Conservation (phyloP, 2,888 invertebrate species). For the Suillia variegata region DNA sequence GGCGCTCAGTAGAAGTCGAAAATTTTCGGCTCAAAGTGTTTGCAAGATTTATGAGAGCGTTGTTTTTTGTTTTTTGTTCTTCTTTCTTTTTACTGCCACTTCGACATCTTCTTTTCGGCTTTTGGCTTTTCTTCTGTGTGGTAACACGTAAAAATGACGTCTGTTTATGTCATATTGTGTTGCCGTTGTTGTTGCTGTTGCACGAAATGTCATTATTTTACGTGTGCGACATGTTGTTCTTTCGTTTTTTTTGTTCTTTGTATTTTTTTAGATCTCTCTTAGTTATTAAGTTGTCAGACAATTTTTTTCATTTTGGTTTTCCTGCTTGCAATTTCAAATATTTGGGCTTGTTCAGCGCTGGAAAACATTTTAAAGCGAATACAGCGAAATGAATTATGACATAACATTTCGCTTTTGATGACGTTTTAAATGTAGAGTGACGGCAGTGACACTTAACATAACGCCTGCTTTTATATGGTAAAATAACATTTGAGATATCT, state of each 20-base stretch:
- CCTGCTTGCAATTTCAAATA: constrained; percentile 8
- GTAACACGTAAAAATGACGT: constrained; percentile 12
- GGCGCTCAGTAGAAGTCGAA: not conserved
- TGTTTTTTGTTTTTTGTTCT: too few species aligned
- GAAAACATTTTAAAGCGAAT: too few species aligned
- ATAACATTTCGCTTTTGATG: constrained; percentile 24
- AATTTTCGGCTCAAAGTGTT: constrained; percentile 1
- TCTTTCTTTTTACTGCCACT: not conserved
- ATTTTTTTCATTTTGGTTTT: not conserved
- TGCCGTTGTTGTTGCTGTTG: constrained; percentile 14
- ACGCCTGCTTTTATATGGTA: constrained; percentile 4
- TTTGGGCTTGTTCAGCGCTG: too few species aligned
- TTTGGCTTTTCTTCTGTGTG: not conserved
- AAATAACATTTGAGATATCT: not conserved
- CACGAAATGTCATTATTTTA: constrained; percentile 27
- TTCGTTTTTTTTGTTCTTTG: not conserved
- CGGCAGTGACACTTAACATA: constrained; percentile 20
- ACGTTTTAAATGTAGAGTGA: constrained; percentile 24
- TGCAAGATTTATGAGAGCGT: constrained; percentile 11
- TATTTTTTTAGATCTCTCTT: constrained; percentile 3
- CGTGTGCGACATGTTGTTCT: constrained; percentile 24
- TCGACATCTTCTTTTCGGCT: not conserved
- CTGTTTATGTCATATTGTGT: constrained; percentile 15
- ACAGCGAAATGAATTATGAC: constrained; percentile 27
- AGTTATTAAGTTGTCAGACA: constrained; percentile 31